Percentiles rank a stretch among this genome's conserved stretches.
Conservation (phyloP, 37 sponge, comb jelly and placozoan species). For the Geodia barretti region DNA sequence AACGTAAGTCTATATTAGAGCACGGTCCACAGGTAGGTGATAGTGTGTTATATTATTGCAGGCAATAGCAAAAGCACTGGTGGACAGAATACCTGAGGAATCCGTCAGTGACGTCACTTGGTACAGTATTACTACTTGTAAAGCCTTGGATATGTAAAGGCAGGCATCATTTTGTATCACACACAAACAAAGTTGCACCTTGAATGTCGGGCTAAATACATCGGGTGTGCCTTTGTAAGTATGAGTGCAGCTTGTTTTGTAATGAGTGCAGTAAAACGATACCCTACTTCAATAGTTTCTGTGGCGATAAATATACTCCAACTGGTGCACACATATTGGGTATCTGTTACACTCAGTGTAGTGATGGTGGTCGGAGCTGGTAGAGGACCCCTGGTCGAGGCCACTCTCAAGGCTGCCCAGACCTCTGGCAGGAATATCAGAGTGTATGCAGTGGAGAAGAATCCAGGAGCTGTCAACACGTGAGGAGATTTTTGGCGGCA, state of each 20-base stretch:
- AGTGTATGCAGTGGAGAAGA: conserved; percentile 98
- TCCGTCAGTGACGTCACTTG: conserved; percentile 16
- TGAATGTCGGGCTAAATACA: too few species aligned
- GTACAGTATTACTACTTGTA: too few species aligned
- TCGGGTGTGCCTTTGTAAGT: too few species aligned
- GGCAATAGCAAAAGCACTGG: conserved; percentile 47
- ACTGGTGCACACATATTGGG: not conserved
- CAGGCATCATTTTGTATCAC: too few species aligned
- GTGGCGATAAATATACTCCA: too few species aligned
- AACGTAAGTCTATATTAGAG: conserved; percentile 42
- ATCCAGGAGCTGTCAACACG: conserved; percentile 93
- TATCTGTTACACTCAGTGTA: conserved; percentile 34
- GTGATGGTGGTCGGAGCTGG: conserved; percentile 99
- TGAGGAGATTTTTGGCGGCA: conserved; percentile 21
- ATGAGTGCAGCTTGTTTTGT: too few species aligned
- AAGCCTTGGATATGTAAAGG: too few species aligned
- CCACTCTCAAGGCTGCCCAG: conserved; percentile 72
- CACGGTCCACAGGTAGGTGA: not conserved
- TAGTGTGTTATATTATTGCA: conserved; percentile 2
- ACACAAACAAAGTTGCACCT: too few species aligned
- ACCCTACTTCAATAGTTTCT: too few species aligned
- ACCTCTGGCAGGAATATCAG: conserved; percentile 45
- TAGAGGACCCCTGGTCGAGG: conserved; percentile 91
- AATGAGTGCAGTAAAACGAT: too few species aligned
- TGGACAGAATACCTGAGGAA: conserved; percentile 55